Evolutionary conservation across 2,113 vertebrate genomes (phyloP), one percentile per base, ranked within the genome.

Genomic region (Heterocephalus glaber): DNA sequence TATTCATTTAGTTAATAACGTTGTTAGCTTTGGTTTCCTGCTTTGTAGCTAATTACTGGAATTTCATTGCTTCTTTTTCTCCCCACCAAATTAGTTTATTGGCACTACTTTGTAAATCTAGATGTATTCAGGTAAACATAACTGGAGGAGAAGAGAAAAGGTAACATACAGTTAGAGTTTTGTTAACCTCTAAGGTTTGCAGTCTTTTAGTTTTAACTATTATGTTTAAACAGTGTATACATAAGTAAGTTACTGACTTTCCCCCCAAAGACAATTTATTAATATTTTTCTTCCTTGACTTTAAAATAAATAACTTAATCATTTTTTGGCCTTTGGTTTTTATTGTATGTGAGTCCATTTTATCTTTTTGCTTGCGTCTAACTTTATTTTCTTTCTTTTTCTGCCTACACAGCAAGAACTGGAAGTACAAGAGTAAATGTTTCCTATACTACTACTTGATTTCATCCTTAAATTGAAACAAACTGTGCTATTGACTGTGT

Each of bases 321-420:
- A 52, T 95, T 96, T 58, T 49, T 87, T 97, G 90, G 86, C 66
- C 56, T 90, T 89, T 95, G 82, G 24, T 89, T 96, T 97, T 95
- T 87, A 61, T 90, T 94, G 65, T 96, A 70, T 87, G 17, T 97
- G 87, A 92, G 89, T 96, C 56, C 86, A 92, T 58, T 87, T 95
- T 95, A 90, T 81, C 86, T 87, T 26, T n/a, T 66, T 68, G 82
- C 96, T 70, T 94, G 4, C 92, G 97, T 98, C 98, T 99, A 98
- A 99, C 97, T 96, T 97, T 96, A 38, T 95, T 98, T 97, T 97
- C 97, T 98, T 95, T 97, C 95, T 97, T 98, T 98, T 97, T 98
- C 97, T 98, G 98, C 98, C 98, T 98, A 98, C 98, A 99, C 99
- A 99, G 99, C 99, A 98, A 98, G 99, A 99, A 96, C 98, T 99